phyloP scores from a whole-genome alignment of 2,113 vertebrate species.

The Paradisaea rubra region DNA sequence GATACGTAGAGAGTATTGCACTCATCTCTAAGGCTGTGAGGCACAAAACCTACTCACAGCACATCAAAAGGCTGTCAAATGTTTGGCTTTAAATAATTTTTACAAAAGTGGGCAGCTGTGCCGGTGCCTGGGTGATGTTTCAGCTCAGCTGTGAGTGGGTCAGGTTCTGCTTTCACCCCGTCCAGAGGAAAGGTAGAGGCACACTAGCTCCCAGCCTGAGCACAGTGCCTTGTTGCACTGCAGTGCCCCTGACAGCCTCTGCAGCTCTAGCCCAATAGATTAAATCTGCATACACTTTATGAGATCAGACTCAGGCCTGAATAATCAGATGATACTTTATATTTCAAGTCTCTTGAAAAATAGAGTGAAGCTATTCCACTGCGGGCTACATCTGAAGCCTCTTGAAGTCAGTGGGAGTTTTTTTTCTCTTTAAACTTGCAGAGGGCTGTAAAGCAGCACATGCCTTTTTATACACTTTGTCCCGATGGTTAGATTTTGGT shows the following conservation, averaged over 20 bases:
- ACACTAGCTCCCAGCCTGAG: neutral
- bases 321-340: neutral
- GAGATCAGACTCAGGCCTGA: neutral
- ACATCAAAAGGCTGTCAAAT: neutral
- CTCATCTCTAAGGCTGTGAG: neutral
- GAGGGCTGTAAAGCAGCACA: neutral
- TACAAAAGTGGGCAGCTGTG: neutral
- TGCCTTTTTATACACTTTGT: neutral
- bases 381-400: neutral
- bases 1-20: neutral
- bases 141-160: neutral
- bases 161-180: neutral
- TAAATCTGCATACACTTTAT: neutral
- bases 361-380: neutral
- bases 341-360: conserved; percentile 11
- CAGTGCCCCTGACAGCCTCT: neutral
- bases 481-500: neutral
- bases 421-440: neutral
- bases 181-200: neutral
- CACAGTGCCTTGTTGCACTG: neutral
- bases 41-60: neutral
- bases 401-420: neutral
- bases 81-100: neutral
- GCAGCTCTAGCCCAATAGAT: neutral
- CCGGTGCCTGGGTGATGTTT: neutral